These are phyloP conservation scores for Elysia chlorotica DNA, from an alignment of 1,140 invertebrate species.

Conservation along the genomic window DNA sequence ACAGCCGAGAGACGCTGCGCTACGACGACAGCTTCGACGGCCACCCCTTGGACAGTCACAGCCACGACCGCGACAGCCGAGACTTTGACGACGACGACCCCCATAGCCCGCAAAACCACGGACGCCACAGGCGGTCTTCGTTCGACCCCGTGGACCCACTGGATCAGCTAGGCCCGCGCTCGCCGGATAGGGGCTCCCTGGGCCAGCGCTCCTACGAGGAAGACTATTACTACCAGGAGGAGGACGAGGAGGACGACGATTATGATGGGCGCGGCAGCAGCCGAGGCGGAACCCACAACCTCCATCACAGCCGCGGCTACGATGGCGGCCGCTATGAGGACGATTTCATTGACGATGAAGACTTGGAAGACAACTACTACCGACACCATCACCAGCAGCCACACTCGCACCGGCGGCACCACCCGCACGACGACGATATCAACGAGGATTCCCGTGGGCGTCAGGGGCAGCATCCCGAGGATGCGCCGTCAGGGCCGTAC, in stretches of 20 bases:
- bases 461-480: background rate
- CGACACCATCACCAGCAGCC: background rate
- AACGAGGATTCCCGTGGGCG: no score
- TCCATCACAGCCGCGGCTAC: constrained; percentile 31
- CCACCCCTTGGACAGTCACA: no score
- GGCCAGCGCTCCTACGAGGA: constrained; percentile 20
- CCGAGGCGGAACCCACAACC: constrained; percentile 14
- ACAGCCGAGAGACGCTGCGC: constrained; percentile 34
- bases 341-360: background rate
- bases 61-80: no score
- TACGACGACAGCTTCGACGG: constrained; percentile 35
- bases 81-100: no score
- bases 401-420: constrained; percentile 10
- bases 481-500: constrained; percentile 41
- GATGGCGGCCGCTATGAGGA: constrained; percentile 25
- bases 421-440: constrained; percentile 16
- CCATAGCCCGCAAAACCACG: no score
- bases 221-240: background rate
- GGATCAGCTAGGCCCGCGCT: no score
- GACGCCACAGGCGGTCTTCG: no score
- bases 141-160: no score
- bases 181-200: constrained; percentile 37
- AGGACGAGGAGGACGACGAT: constrained; percentile 13
- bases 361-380: background rate
- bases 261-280: background rate